Percentiles rank a stretch among this genome's conserved stretches.
These are phyloP conservation scores for Amblyteles armatorius DNA, from an alignment of 2,888 invertebrate genomes.

Conservation along the genomic window DNA sequence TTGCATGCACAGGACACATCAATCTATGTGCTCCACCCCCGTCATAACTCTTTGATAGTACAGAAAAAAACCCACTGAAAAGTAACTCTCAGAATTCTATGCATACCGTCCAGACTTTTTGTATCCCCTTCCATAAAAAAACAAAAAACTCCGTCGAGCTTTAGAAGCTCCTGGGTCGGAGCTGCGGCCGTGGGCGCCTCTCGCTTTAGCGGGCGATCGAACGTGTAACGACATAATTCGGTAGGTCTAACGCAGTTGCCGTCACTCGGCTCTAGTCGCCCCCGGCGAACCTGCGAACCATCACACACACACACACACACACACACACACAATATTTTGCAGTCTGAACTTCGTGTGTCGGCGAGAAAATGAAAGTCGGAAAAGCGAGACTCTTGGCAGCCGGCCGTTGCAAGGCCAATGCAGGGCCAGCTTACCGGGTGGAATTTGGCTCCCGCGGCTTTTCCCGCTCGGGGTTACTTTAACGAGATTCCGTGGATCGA, in stretches of 20 bases:
- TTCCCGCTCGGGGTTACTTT: constrained; percentile 58
- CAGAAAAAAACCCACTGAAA: too few species aligned
- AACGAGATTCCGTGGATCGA: constrained; percentile 74
- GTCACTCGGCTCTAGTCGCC: not conserved
- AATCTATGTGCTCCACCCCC: too few species aligned
- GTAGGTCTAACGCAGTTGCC: constrained; percentile 24
- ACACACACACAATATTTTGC: not conserved
- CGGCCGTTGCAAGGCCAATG: not conserved
- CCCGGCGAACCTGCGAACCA: not conserved
- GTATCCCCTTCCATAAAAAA: not conserved
- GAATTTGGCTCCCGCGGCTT: constrained; percentile 9
- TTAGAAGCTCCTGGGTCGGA: not conserved
- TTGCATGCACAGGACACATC: too few species aligned
- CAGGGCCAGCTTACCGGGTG: not conserved
- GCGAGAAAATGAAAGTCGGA: not conserved
- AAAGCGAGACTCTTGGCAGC: not conserved
- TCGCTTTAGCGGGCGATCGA: constrained; percentile 9
- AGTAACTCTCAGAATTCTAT: too few species aligned
- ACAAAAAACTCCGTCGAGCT: not conserved
- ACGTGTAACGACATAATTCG: constrained; percentile 33
- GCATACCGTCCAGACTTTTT: too few species aligned
- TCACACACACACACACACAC: not conserved
- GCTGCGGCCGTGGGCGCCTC: not conserved
- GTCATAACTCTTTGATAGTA: too few species aligned
- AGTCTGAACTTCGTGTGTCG: not conserved